Percentiles rank a stretch among this genome's conserved stretches.
Conservation (phyloP, 2,888 invertebrate genomes). For the Agelastica alni region DNA sequence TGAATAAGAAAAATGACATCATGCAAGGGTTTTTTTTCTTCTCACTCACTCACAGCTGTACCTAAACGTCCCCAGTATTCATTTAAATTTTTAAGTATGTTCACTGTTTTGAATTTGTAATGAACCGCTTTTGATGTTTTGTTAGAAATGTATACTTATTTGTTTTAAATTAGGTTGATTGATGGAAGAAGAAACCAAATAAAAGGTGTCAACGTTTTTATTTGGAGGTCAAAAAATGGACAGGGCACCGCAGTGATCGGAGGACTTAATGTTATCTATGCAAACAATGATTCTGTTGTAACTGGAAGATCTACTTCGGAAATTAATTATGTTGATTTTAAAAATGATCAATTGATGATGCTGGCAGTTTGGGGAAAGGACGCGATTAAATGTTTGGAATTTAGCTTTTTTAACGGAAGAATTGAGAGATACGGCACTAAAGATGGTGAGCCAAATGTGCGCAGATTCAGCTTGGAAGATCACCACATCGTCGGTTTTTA, state of each 20-base stretch:
- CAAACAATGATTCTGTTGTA: constrained; percentile 3
- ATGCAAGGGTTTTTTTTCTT: too few species aligned
- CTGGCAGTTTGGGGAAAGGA: constrained; percentile 2
- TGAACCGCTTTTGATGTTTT: too few species aligned
- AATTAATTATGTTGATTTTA: not conserved
- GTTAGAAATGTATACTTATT: too few species aligned
- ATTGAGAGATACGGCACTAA: not conserved
- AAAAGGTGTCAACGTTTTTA: constrained; percentile 4
- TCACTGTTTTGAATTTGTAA: too few species aligned
- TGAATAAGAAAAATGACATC: too few species aligned
- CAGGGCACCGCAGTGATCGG: not conserved
- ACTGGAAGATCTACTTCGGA: not conserved
- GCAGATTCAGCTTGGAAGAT: constrained; percentile 2
- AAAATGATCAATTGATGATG: not conserved
- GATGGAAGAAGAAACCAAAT: constrained; percentile 7
- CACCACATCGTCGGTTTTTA: constrained; percentile 16
- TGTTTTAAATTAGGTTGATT: too few species aligned
- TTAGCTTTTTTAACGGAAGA: constrained; percentile 14
- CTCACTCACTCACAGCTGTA: too few species aligned
- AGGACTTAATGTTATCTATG: constrained; percentile 7
- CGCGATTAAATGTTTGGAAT: constrained; percentile 5
- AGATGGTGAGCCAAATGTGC: not conserved
- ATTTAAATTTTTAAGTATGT: too few species aligned
- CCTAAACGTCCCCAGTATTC: too few species aligned
- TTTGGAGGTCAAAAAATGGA: constrained; percentile 3